Base-by-base conservation (phyloP, 2,113 vertebrate species). In the Amphilophus citrinellus region DNA sequence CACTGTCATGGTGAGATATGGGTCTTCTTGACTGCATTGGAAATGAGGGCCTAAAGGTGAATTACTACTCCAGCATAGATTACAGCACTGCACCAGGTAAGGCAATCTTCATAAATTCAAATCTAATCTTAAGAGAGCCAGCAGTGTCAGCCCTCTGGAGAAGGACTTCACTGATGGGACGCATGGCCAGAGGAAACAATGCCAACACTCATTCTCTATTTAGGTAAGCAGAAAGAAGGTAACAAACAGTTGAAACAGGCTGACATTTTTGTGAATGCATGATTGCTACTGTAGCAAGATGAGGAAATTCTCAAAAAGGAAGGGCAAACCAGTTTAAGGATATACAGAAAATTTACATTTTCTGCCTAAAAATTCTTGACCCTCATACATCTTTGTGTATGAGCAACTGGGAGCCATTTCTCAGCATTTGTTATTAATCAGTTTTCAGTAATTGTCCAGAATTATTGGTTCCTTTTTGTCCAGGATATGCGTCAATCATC, bases 1-100 rank as follows among this genome's bases (percentile, higher is more conserved):
- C 98, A 97, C 97, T 99, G 98, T 98, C 98, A 99, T 91, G 78
- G 96, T 98, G 98, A 99, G 98, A 98, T 99, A 99, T 94, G 94
- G 94, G 84, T 93, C 94, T 87, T 97, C 96, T 96, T 95, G 96
- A 97, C 97, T 94, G 96, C 96, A 96, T 97, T 96, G 92, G 91
- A 96, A 97, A 97, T 96, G 96, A 97, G 96, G 96, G 94, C 93
- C 95, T 96, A 96, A 96, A 94, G 88, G 95, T 97, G 98, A 98
- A 97, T 97, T 97, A 97, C 97, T 96, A 95, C 82, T 56, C 95
- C 90, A 92, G 96, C 96, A 89, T 88, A 96, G 97, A 96, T 97
- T 97, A 95, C 95, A 92, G 90, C 94, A 63, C 82, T 88, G 94
- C 92, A 94, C 91, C 96, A 97, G 97, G 97, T 97, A 95, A 97